Percentiles rank a stretch among this genome's conserved stretches.
phyloP scores from a whole-genome alignment of 1,140 invertebrate genomes.

The Ladona fulva region DNA sequence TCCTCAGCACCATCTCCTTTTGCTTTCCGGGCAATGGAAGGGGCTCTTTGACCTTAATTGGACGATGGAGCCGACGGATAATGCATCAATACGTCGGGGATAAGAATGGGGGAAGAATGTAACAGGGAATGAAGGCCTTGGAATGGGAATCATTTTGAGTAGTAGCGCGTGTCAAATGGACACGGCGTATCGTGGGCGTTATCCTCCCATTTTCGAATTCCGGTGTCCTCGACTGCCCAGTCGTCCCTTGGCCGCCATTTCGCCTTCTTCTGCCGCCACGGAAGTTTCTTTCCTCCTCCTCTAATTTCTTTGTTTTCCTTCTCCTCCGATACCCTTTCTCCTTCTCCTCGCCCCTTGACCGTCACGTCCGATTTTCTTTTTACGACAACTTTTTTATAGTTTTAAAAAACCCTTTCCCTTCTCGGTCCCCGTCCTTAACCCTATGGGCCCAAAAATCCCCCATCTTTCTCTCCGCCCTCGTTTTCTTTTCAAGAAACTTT shows the following conservation, averaged over 20 bases:
- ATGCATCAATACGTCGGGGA: no score
- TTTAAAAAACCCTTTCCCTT: conserved; percentile 7
- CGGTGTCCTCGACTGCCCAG: neutral
- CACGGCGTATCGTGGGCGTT: no score
- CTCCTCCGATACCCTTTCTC: neutral
- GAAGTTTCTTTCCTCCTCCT: neutral
- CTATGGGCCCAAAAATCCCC: neutral
- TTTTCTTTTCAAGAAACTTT: neutral
- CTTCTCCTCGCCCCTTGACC: neutral
- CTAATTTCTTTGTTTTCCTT: neutral
- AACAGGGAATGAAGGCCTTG: no score
- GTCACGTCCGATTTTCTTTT: neutral
- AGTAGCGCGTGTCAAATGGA: no score
- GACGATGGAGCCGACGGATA: no score
- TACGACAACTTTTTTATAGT: neutral
- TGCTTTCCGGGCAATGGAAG: no score
- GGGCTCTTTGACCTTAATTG: no score
- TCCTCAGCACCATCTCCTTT: no score
- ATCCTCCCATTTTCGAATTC: no score
- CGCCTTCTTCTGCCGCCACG: no score
- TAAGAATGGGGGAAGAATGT: no score
- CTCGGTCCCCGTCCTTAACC: neutral
- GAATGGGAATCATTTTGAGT: no score
- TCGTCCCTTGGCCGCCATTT: neutral
- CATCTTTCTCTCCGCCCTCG: neutral